Base-by-base conservation (phyloP, 1,140 invertebrate genomes). In the Papilio xuthus region DNA sequence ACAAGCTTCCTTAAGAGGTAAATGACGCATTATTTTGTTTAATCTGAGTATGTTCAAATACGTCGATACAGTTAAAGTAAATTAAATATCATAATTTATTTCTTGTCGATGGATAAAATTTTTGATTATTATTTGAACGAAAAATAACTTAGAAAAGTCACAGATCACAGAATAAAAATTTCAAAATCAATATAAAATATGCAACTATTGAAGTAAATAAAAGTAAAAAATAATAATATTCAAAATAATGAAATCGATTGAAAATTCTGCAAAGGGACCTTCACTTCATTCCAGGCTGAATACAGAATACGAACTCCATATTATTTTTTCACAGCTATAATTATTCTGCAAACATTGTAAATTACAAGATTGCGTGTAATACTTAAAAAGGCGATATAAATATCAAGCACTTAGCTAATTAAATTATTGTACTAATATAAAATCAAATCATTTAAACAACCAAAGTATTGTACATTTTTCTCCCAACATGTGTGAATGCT, bases 401-500 rank as follows among this genome's bases (percentile, higher is more conserved):
- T 9, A 20, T 20, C 7, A 12, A 60, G 10, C 23, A 60, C 12
- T 20, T 3, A 13, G 56, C 56, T 26, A 28, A 67, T 67, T 67
- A 26, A 32, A 13, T 32, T 1, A 67, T 67, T 67, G 0, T 9
- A 28, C 2, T 26, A 63, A 13, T 41, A n/a, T 50, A 18, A 32
- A 67, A 67, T 15, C 12, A 63, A 20, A 53, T 53, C 9, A n/a
- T 60, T 15, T 28, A 26, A 63, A 63, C 13, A 63, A 63, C 13
- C 60, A 28, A 28, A 28, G 12, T 63, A 63, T 28, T 63, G 23
- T 63, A 60, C 6, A 56, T 91, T 89, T 92, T 91, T 89, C 86
- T 77, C 80, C 78, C 50, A 20, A 67, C 60, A 67, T 23, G 53
- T 67, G n/a, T 20, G 50, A 20, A 53, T 20, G n/a, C n/a, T 53